Base-by-base conservation (phyloP, 2,113 vertebrate genomes). In the Paratilapia polleni region DNA sequence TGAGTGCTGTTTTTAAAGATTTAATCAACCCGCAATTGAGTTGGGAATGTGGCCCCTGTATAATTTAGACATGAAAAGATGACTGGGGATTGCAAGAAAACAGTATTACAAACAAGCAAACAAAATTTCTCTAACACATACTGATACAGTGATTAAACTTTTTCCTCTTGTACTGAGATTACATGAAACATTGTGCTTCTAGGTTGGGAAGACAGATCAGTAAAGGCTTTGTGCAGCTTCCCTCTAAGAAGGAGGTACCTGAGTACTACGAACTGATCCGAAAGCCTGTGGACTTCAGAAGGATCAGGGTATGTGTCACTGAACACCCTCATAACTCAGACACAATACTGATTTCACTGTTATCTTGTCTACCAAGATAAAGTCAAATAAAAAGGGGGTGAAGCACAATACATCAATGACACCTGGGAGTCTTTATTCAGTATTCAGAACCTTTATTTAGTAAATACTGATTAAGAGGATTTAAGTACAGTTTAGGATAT, bases 261-360 rank as follows among this genome's bases (percentile, higher is more conserved):
- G 98, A 99, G 90, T 99, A 99, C 92, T 99, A 99, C 43, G 98
- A 99, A 92, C 95, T 99, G 91, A 99, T 99, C 91, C 96, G 98
- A 70, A 99, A 99, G 78, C 98, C 98, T 3, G 98, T 99, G 87
- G 98, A 99, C 94, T 99, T 99, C 96, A 97, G 98, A 91, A 98
- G 99, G 94, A 99, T 99, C 93, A 98, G 98, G 96, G 98, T 99
- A 95, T 14, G 92, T 89, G 87, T 57, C 60, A 20, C 64, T 14
- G 12, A 82, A 77, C 2, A 20, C 28, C 7, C 54, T n/a, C 36
- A 62, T 2, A n/a, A 26, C 64, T 54, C 70, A 9, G 7, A 74
- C 7, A 47, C 70, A 56, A 14, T 54, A 31, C 28, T 58, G n/a
- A 74, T 38, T 61, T 60, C 38, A n/a, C 6, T 22, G 34, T 61